Conservation (phyloP, 2,113 vertebrate species). For the Myotis davidii region DNA sequence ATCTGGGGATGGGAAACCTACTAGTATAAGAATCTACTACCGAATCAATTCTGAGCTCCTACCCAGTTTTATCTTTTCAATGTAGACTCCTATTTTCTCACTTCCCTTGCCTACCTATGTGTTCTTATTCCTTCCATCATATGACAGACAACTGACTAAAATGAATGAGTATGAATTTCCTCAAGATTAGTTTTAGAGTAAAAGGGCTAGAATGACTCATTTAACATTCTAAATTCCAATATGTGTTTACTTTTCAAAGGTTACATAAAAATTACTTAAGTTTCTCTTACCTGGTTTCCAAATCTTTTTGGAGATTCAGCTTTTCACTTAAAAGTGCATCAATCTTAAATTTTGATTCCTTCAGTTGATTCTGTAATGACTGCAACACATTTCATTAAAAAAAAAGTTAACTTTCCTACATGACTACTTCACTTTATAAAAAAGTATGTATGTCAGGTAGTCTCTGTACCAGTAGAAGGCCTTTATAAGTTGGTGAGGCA, state of each 20-base stretch:
- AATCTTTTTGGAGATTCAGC: slow-evolving; percentile 85
- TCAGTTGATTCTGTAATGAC: slow-evolving; percentile 90
- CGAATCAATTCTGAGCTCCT: background rate
- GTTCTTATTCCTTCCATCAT: background rate
- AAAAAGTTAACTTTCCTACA: slow-evolving; percentile 30
- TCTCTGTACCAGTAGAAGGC: slow-evolving; percentile 88
- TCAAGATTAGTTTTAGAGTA: background rate
- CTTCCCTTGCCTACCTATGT: background rate
- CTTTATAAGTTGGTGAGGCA: slow-evolving; percentile 85
- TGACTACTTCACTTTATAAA: slow-evolving; percentile 33
- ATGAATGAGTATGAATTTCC: background rate
- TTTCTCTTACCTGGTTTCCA: slow-evolving; percentile 88
- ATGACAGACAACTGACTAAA: background rate
- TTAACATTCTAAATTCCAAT: background rate
- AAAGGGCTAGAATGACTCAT: background rate
- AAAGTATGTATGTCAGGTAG: background rate
- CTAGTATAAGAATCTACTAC: background rate
- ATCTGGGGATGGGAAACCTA: slow-evolving; percentile 2
- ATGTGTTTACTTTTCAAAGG: slow-evolving; percentile 10
- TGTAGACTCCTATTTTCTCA: background rate
- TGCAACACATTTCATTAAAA: slow-evolving; percentile 74
- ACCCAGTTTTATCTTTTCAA: background rate
- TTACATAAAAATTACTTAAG: slow-evolving; percentile 23
- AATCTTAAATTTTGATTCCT: slow-evolving; percentile 84
- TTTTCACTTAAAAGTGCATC: slow-evolving; percentile 88